Base-by-base conservation (phyloP, 2,888 invertebrate species). In the Subacronicta megacephala region DNA sequence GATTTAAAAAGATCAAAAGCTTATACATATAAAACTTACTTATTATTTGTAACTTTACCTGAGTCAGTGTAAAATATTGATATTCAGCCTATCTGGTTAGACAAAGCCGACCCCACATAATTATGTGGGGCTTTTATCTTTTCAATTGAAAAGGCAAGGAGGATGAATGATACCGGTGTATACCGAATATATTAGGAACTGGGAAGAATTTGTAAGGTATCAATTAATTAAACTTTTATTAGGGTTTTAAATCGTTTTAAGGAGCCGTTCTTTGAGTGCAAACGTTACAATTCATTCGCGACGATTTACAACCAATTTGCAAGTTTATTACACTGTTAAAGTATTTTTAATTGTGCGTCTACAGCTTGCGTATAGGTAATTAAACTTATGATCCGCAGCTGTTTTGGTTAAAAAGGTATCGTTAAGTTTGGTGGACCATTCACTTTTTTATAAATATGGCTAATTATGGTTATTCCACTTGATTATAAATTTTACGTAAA, bases 311-410 rank as follows among this genome's bases (percentile, higher is more conserved):
- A 78, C 81, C 87, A 71, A 85, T 89, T 83, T 71, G 72, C 78
- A 49, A 66, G 71, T 88, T 90, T 85, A 90, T 78, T 78, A 80
- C 75, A 53, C 75, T 72, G 72, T 90, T 31, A 81, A 89, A 89
- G 73, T 79, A 80, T 80, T 83, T 87, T 87, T 90, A 87, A 89
- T 88, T 89, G 84, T 82, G 60, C 75, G 77, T 73, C 73, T 87
- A 87, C 75, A 80, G 78, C 71, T 72, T 72, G 75, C 72, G 79
- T 82, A 83, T 78, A 69, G 78, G 79, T 75, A 77, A 84, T 85
- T 85, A 84, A 85, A 81, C 72, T 77, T 78, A 15, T 77, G 80
- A 75, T 74, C n/a, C 29, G 71, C 75, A 66, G 62, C 53, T 72
- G 68, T 80, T 77, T 57, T 53, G 51, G 58, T 68, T 73, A 83